phyloP scores from a whole-genome alignment of 2,888 invertebrate species.

The Eremobia ochroleuca region DNA sequence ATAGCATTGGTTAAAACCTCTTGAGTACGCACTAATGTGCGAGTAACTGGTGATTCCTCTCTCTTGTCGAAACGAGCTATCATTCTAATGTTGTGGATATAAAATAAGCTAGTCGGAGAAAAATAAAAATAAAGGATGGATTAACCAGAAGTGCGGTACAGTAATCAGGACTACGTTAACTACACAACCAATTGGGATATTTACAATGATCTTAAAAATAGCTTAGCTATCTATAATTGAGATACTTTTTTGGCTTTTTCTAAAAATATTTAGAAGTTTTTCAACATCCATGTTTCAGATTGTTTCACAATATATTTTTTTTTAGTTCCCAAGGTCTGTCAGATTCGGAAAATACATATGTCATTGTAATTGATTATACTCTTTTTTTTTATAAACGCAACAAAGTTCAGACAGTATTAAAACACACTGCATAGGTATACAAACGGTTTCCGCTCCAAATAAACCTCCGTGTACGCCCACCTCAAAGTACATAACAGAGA shows the following conservation, averaged over 20 bases:
- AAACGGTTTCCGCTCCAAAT: not conserved
- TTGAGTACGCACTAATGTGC: not conserved
- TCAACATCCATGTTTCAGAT: too few relatives aligned
- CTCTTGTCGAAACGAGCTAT: not conserved
- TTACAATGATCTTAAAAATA: not conserved
- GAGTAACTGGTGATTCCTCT: not conserved
- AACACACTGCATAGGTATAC: not conserved
- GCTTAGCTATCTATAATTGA: not conserved
- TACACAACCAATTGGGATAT: not conserved
- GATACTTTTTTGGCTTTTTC: too few relatives aligned
- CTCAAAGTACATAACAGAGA: constrained; percentile 37
- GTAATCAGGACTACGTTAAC: not conserved
- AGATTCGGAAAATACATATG: too few relatives aligned
- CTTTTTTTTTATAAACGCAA: not conserved
- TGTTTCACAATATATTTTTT: too few relatives aligned
- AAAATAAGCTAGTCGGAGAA: not conserved
- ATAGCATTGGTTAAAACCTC: not conserved
- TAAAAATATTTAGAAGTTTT: not conserved
- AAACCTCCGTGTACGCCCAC: constrained; percentile 9
- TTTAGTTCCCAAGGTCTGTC: too few relatives aligned
- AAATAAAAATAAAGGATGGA: not conserved
- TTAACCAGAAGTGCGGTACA: not conserved
- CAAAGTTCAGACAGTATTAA: not conserved
- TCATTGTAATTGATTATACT: too few relatives aligned
- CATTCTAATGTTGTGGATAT: not conserved